Conservation (phyloP, 2,113 vertebrate genomes). For the Pachyramphus minor region DNA sequence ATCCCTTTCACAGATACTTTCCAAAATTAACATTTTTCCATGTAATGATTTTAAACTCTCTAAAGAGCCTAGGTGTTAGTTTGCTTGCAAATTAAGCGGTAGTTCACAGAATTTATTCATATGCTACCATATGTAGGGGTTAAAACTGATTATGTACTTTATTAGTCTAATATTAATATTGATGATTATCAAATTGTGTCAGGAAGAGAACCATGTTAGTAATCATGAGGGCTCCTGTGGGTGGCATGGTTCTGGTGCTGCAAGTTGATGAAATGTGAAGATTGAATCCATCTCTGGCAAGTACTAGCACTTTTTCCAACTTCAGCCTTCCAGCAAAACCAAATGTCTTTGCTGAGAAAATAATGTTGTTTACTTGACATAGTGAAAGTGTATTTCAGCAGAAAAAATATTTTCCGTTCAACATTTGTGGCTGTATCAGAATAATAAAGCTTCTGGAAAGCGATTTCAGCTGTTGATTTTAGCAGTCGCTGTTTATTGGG, state of each 20-base stretch:
- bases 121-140: background rate
- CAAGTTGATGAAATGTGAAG: background rate
- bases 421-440: background rate
- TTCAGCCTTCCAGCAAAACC: background rate
- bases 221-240: accelerated
- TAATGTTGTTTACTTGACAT: background rate
- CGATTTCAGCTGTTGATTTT: background rate
- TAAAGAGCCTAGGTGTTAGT: background rate
- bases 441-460: background rate
- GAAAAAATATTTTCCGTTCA: background rate
- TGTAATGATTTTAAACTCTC: background rate
- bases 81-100: background rate
- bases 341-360: background rate
- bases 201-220: accelerated
- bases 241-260: background rate
- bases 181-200: background rate
- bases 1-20: background rate
- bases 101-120: background rate
- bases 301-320: background rate
- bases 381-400: background rate
- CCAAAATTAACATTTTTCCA: background rate
- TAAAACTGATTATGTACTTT: background rate
- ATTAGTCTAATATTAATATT: background rate
- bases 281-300: background rate
- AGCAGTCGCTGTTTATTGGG: background rate